Conservation (phyloP, 35 echinoderm and acorn worm genomes). For the Apostichopus japonicus region DNA sequence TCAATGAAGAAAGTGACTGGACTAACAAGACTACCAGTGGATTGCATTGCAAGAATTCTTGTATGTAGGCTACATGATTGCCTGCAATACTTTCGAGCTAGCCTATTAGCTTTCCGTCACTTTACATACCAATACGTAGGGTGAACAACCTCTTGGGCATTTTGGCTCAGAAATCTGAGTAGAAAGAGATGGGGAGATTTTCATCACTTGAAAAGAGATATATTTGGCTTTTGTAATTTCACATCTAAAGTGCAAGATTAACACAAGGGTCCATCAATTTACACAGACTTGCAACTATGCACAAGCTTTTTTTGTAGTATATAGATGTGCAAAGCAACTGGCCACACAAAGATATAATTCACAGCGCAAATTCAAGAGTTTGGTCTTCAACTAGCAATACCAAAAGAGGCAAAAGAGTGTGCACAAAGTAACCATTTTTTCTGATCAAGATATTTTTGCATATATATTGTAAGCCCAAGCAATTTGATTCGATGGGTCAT, state of each 20-base stretch:
- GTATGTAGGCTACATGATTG: neutral
- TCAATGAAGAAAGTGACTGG: constrained; percentile 9
- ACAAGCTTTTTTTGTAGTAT: neutral
- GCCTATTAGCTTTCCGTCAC: neutral
- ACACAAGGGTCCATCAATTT: neutral
- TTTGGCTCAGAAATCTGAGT: constrained; percentile 36
- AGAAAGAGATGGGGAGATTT: neutral
- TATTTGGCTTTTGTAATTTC: neutral
- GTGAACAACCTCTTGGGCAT: constrained; percentile 41
- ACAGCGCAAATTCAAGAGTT: neutral
- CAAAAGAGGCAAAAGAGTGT: neutral
- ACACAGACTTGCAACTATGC: neutral
- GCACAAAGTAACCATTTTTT: too few species aligned
- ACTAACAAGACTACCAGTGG: constrained; percentile 45
- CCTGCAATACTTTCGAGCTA: neutral
- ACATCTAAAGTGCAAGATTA: neutral
- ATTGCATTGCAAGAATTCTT: constrained; percentile 41
- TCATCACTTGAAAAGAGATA: constrained; percentile 6
- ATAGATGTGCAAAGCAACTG: neutral
- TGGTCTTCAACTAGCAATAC: neutral
- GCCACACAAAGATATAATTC: neutral
- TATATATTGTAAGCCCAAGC: too few species aligned
- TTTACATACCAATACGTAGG: constrained; percentile 37
- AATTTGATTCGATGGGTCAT: neutral
- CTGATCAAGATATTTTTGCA: neutral